phyloP scores from a whole-genome alignment of 2,888 invertebrate species.

The Endotricha flammealis region DNA sequence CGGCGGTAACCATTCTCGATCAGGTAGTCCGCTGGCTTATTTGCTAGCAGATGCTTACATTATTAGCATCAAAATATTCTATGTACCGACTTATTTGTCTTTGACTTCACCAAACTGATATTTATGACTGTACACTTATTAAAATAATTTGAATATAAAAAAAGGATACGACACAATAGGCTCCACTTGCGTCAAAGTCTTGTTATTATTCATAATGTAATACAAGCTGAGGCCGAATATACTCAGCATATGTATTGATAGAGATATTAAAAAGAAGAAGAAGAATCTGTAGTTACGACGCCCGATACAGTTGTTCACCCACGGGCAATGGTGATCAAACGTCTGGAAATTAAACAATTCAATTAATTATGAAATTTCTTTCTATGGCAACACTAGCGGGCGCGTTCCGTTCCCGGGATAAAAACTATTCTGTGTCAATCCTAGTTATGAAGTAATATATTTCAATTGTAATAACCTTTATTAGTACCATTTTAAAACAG shows the following conservation, averaged over 20 bases:
- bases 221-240: conserved; percentile 96
- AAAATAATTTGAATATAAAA: conserved; percentile 6
- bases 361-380: too few species aligned
- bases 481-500: too few species aligned
- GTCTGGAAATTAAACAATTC: conserved; percentile 86
- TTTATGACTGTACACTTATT: background rate
- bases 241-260: conserved; percentile 98
- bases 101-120: background rate
- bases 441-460: too few species aligned
- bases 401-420: too few species aligned
- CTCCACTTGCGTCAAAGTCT: conserved; percentile 86
- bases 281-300: conserved; percentile 98
- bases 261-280: conserved; percentile 97
- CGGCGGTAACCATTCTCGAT: too few species aligned
- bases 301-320: conserved; percentile 98
- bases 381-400: too few species aligned
- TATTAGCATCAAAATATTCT: too few species aligned
- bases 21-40: too few species aligned
- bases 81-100: conserved; percentile 11
- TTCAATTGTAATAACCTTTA: too few species aligned
- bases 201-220: conserved; percentile 92
- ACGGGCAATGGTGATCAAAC: conserved; percentile 99
- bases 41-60: too few species aligned
- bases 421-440: too few species aligned
- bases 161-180: conserved; percentile 94